These are phyloP conservation scores for Drosophila mettleri DNA, from an alignment of 2,888 invertebrate species.

Conservation along the genomic window DNA sequence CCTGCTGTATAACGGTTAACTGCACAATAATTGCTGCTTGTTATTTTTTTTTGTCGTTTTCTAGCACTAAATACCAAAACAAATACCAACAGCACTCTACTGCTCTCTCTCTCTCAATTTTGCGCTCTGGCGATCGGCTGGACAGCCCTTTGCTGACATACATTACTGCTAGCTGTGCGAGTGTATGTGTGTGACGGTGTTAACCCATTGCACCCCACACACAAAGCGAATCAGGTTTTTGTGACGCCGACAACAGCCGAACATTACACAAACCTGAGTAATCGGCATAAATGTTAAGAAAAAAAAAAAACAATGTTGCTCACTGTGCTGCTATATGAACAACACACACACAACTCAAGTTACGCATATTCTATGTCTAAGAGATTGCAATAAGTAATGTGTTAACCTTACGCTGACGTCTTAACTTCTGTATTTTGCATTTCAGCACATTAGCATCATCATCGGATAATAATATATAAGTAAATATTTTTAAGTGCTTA, in stretches of 20 bases:
- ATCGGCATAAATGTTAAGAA: conserved; percentile 14
- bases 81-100: conserved; percentile 16
- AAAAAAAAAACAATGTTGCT: not conserved
- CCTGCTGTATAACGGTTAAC: conserved; percentile 54
- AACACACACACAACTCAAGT: not conserved
- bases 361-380: not conserved
- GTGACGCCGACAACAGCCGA: conserved; percentile 32
- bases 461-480: not conserved
- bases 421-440: conserved; percentile 1
- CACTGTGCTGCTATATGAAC: conserved; percentile 6
- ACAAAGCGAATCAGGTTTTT: conserved; percentile 45
- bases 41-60: conserved; percentile 26
- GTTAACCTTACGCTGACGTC: conserved; percentile 4
- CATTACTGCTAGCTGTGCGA: not conserved
- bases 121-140: conserved; percentile 40
- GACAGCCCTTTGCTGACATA: conserved; percentile 44
- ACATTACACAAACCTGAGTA: conserved; percentile 12
- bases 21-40: conserved; percentile 12
- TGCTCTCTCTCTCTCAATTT: conserved; percentile 1
- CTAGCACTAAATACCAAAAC: conserved; percentile 35
- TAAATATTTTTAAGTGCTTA: not conserved
- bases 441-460: not conserved
- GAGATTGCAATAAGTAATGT: conserved; percentile 10
- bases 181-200: conserved; percentile 11
- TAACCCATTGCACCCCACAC: conserved; percentile 5